phyloP scores from a whole-genome alignment of 2,888 invertebrate genomes.

The Polylopha cassiicola region DNA sequence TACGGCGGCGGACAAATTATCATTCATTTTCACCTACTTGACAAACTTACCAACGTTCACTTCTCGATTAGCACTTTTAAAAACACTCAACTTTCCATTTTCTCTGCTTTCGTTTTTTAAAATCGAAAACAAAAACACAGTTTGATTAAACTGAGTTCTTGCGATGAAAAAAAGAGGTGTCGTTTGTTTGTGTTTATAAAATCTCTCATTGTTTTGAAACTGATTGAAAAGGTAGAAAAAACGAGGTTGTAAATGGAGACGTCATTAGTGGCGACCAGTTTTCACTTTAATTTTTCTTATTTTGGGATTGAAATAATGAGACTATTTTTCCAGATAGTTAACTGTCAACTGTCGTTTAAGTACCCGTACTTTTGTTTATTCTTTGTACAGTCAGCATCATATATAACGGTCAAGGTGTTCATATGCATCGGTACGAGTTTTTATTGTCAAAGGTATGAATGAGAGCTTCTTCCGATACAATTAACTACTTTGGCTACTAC shows the following conservation, averaged over 20 bases:
- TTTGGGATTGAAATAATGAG: constrained; percentile 6
- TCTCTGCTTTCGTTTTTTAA: constrained; percentile 37
- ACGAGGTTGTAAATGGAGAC: constrained; percentile 3
- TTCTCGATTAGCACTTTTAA: constrained; percentile 56
- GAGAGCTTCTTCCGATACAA: no score
- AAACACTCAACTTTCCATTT: constrained; percentile 54
- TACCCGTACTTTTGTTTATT: no score
- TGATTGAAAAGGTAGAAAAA: no score
- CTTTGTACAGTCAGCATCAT: no score
- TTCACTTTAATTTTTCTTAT: constrained; percentile 16
- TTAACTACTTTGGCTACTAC: no score
- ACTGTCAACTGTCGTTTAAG: no score
- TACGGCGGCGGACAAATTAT: constrained; percentile 29
- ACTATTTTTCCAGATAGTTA: constrained; percentile 10
- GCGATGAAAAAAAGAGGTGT: constrained; percentile 1
- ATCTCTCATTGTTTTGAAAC: no score
- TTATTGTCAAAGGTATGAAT: no score
- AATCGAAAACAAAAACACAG: constrained; percentile 18
- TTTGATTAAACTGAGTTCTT: neutral
- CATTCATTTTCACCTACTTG: constrained; percentile 37
- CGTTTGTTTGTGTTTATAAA: no score
- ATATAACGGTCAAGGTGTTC: no score
- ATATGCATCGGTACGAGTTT: no score
- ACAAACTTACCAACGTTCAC: constrained; percentile 47
- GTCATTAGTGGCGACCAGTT: constrained; percentile 8